phyloP scores from a whole-genome alignment of 2,113 vertebrate species.

The Struthio camelus region DNA sequence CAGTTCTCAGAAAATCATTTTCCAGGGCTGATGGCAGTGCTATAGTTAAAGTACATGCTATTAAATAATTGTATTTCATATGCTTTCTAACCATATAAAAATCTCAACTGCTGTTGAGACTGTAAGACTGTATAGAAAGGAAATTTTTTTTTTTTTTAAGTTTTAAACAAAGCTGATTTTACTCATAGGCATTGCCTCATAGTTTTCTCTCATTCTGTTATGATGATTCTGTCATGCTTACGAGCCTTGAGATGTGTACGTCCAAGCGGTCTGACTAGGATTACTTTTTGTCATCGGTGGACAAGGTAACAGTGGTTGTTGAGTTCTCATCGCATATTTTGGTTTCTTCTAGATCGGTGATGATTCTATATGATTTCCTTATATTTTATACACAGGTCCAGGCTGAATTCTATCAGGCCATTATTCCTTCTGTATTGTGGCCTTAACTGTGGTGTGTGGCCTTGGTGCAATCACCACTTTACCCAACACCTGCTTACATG shows the following conservation, averaged over 20 bases:
- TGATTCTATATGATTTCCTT: neutral
- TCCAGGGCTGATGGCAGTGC: neutral
- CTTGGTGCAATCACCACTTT: neutral
- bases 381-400: neutral
- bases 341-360: neutral
- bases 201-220: neutral
- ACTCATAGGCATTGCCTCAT: neutral
- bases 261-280: neutral
- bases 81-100: neutral
- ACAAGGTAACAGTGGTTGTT: neutral
- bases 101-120: no score
- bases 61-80: neutral
- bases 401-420: neutral
- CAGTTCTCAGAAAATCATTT: neutral
- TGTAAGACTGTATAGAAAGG: neutral
- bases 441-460: neutral
- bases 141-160: no score
- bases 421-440: neutral
- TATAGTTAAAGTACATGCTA: neutral
- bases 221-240: neutral
- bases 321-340: fast-evolving
- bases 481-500: neutral
- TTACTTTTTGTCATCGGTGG: neutral
- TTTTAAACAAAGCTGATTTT: neutral
- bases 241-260: neutral